Evolutionary conservation across 2,797 vertebrate genomes (phyloP), one percentile per base, ranked within the genome.

Genomic region (Tadarida brasiliensis): DNA sequence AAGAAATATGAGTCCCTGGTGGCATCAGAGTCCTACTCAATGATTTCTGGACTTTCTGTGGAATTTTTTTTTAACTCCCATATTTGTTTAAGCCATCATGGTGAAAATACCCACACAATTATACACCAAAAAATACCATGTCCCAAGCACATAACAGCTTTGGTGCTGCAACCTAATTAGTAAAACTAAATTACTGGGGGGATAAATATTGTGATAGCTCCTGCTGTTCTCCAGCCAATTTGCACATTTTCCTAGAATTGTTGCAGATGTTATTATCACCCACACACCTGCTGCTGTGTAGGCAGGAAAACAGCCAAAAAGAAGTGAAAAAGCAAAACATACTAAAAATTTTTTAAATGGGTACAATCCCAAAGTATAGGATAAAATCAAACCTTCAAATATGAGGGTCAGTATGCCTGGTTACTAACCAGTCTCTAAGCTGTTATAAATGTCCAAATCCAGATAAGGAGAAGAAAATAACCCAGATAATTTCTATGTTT

Each of bases 211-310:
- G 65, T 80, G 80, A 61, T 35, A 56, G 26, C 56, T 94, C 87
- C 87, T 96, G 30, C 39, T 87, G 77, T 7, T 97, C 65, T 97
- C 70, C 85, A 88, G 28, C 59, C 71, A 97, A 96, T 95, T 97
- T 97, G n/a, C 71, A 96, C 47, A 39, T 96, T 97, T 98, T 33
- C 56, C 76, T 67, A 92, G 84, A 91, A 81, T 86, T 94, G 92
- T 96, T 97, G 95, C 95, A 70, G 91, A 92, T 51, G 30, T 51
- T 68, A 80, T 90, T 95, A 96, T 96, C 92, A 96, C n/a, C 77
- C 95, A 90, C 84, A 88, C n/a, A 67, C 63, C 59, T 96, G 88
- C 44, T 84, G 81, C 0, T 96, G 8, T 89, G 30, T 87, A 95
- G 90, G 30, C 1, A 70, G 87, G 24, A 96, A 96, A 93, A 67